A percentile compares a stretch with the other conserved stretches of the same genome.
Evolutionary conservation across 2,888 invertebrate species (phyloP).

Genomic region (Pseudanteris insignis): DNA sequence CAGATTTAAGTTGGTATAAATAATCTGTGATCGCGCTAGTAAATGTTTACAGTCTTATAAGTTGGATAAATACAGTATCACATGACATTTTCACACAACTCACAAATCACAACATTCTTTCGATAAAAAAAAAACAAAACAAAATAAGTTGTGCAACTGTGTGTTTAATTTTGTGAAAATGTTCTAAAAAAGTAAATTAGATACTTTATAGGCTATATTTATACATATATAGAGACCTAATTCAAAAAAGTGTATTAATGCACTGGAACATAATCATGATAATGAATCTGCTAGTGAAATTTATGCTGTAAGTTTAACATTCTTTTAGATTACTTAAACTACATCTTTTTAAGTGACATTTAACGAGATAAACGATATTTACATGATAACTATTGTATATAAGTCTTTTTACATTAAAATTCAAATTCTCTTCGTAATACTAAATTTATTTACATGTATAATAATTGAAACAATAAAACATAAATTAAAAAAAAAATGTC

Average conservation of each 20-base stretch:
- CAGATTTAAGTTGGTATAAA: too few relatives aligned
- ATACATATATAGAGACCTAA: too few relatives aligned
- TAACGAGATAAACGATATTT: conserved; percentile 8
- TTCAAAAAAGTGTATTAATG: too few relatives aligned
- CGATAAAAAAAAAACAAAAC: too few relatives aligned
- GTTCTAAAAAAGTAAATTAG: too few relatives aligned
- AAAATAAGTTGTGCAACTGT: too few relatives aligned
- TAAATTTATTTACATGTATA: conserved; percentile 20
- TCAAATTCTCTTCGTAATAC: conserved; percentile 6
- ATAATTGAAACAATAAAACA: conserved; percentile 7
- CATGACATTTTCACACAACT: conserved; percentile 8
- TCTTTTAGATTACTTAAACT: background rate
- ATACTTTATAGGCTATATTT: too few relatives aligned
- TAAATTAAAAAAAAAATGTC: too few relatives aligned
- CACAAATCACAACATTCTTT: conserved; percentile 12
- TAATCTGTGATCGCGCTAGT: conserved; percentile 3
- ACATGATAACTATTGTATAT: conserved; percentile 14
- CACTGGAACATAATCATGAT: too few relatives aligned
- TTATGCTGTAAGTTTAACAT: too few relatives aligned
- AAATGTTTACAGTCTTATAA: conserved; percentile 27
- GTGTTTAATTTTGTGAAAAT: too few relatives aligned
- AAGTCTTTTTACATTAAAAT: conserved; percentile 17
- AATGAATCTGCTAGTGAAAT: too few relatives aligned
- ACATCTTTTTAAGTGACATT: background rate
- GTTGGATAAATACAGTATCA: conserved; percentile 11